Evolutionary conservation across 2,113 vertebrate genomes (phyloP), one percentile per base, ranked within the genome.

Genomic region (Myrmophylax atrothorax): DNA sequence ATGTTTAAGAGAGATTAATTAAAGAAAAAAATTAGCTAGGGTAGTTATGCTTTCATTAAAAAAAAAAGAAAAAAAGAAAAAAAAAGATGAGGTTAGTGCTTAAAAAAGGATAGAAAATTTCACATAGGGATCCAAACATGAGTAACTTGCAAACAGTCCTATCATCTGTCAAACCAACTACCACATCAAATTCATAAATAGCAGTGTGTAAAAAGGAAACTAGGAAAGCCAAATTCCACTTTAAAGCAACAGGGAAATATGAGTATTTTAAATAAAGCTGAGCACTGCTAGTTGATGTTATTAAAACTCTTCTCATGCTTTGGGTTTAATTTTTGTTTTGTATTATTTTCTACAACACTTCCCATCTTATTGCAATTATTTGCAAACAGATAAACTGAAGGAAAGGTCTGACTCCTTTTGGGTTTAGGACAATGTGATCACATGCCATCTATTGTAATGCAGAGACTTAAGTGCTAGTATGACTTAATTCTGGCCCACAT

Each of bases 111-210:
- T 37, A 58, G 75, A 80, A 55, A 9, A 85, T 89, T 89, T 66
- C 1, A 3, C 50, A 14, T 11, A 76, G 11, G 20, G 40, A 88
- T 95, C 25, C 87, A 95, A 91, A 94, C 42, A 83, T 38, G 46
- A 93, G n/a, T 91, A 83, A 91, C 56, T 94, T 85, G 46, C 33
- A 91, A 82, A 69, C n/a, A 79, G 31, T 62, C 78, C 70, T 58
- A 62, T 91, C 74, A 87, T 92, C 84, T 90, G 74, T 87, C 75
- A 94, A 93, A 80, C 37, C 25, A 91, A 14, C 40, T 83, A 93
- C 70, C 47, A 44, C 63, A 53, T 83, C n/a, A 72, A 79, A 77
- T 69, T 93, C 68, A 53, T 80, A 80, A 90, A 93, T 58, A 94
- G 75, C 40, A 92, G 50, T 19, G 70, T 63, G 50, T 62, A 74